Evolutionary conservation across 2,888 invertebrate species (phyloP).

Genomic region (Hipparchia semele): DNA sequence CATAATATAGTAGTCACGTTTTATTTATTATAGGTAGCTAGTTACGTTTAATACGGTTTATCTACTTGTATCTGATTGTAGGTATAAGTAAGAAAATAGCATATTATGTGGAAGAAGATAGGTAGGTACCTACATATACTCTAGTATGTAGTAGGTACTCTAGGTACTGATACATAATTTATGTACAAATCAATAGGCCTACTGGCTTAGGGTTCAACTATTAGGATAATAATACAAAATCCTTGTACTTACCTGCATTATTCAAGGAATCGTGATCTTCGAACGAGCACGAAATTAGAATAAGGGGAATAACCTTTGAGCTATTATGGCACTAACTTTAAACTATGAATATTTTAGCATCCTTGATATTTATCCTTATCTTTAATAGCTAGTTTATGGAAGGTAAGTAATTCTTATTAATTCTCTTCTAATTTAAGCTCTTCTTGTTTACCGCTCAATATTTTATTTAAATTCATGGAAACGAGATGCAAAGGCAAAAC

Average conservation of each 20-base stretch:
- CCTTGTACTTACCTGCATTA: constrained; percentile 30
- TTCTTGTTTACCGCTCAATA: neutral
- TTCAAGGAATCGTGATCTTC: constrained; percentile 23
- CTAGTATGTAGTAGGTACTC: too few relatives aligned
- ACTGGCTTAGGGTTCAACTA: too few relatives aligned
- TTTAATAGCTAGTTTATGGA: neutral
- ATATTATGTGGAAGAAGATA: too few relatives aligned
- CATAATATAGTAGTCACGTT: constrained; percentile 16
- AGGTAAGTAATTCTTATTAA: neutral
- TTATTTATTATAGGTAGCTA: constrained; percentile 7
- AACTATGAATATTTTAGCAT: neutral
- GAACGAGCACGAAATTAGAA: constrained; percentile 29
- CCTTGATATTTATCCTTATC: constrained; percentile 27
- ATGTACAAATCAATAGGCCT: too few relatives aligned
- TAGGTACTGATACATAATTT: too few relatives aligned
- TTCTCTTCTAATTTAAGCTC: neutral
- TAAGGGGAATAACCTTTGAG: constrained; percentile 26
- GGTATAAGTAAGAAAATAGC: too few relatives aligned
- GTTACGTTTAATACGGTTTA: neutral
- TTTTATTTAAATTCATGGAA: neutral
- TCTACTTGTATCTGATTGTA: too few relatives aligned
- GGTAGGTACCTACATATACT: too few relatives aligned
- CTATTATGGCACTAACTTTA: neutral
- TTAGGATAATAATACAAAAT: too few relatives aligned
- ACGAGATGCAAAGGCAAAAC: constrained; percentile 20